Evolutionary conservation across 2,113 vertebrate species (phyloP).

Genomic region (Furnarius figulus): DNA sequence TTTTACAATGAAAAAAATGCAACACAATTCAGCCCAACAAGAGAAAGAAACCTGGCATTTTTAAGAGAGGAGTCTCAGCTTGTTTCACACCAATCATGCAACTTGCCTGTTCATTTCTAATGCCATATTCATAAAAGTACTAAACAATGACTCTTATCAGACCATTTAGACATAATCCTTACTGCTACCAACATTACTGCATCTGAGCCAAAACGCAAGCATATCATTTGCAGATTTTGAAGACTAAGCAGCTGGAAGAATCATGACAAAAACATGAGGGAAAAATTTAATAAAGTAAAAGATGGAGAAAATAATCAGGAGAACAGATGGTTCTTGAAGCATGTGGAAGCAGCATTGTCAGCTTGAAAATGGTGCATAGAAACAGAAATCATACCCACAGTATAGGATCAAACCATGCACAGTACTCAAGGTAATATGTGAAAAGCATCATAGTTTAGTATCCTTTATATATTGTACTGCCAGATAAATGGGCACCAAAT

Average conservation of each 20-base stretch:
- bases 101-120: background rate
- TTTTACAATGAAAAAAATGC: background rate
- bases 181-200: background rate
- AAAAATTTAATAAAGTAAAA: background rate
- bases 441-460: background rate
- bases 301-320: background rate
- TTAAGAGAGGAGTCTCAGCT: background rate
- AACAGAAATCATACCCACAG: background rate
- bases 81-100: background rate
- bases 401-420: background rate
- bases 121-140: background rate
- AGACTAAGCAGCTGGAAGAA: background rate
- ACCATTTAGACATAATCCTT: background rate
- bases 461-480: background rate
- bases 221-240: background rate
- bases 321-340: background rate
- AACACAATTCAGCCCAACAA: background rate
- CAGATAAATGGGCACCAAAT: background rate
- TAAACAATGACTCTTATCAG: background rate
- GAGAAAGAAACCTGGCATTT: background rate
- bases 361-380: background rate
- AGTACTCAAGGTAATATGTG: background rate
- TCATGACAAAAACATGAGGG: background rate
- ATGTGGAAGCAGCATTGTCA: background rate
- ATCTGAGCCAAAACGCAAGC: background rate